These are phyloP conservation scores for Ptychobarbus kaznakovi DNA, from an alignment of 2,797 vertebrate genomes.

Conservation along the genomic window DNA sequence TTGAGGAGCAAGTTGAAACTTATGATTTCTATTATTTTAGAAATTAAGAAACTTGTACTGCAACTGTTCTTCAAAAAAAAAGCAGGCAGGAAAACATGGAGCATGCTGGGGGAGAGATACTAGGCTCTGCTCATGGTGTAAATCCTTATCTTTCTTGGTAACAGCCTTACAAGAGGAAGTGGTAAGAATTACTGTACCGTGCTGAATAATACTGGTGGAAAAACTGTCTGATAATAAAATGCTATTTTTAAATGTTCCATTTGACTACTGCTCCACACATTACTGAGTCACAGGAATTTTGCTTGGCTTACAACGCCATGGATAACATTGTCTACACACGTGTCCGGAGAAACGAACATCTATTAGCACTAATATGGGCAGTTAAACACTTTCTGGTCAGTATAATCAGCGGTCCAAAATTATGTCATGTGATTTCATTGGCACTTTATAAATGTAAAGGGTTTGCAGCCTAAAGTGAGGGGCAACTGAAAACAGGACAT, in stretches of 20 bases:
- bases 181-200: conserved; percentile 21
- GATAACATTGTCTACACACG: background rate
- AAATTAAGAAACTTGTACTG: background rate
- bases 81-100: conserved; percentile 38
- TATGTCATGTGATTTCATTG: background rate
- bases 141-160: conserved; percentile 34
- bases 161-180: conserved; percentile 34
- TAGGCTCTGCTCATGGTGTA: background rate
- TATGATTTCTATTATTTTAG: background rate
- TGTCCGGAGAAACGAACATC: background rate
- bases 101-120: conserved; percentile 41
- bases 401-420: background rate
- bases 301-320: background rate
- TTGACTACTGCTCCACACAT: conserved; percentile 8
- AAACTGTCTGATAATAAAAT: conserved; percentile 26
- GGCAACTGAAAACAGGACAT: conserved; percentile 33
- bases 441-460: background rate
- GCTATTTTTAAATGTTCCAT: conserved; percentile 18
- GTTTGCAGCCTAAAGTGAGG: background rate
- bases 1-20: background rate
- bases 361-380: conserved; percentile 19
- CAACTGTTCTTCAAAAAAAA: conserved; percentile 1
- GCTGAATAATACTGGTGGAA: conserved; percentile 14
- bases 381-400: background rate
- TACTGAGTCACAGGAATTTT: conserved; percentile 30